These are phyloP conservation scores for Hippopotamyrus pictus DNA, from an alignment of 2,797 vertebrate species.

Conservation along the genomic window DNA sequence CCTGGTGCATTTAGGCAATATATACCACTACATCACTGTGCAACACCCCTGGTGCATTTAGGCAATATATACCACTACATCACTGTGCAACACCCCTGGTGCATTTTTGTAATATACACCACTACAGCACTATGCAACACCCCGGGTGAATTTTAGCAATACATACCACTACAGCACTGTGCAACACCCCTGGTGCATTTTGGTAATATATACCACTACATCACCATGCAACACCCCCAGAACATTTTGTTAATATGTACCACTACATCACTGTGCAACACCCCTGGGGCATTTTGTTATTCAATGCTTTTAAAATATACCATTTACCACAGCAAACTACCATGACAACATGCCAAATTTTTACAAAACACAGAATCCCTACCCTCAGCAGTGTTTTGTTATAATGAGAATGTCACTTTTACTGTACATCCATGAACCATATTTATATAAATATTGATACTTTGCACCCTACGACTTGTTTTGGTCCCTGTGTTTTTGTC, in stretches of 20 bases:
- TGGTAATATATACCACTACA: background rate
- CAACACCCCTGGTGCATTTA: no score
- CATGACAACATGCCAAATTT: background rate
- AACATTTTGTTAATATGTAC: background rate
- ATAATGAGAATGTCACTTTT: background rate
- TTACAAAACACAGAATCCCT: background rate
- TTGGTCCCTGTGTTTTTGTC: background rate
- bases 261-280: background rate
- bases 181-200: background rate
- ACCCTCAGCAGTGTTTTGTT: background rate
- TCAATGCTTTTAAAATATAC: background rate
- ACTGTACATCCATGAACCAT: background rate
- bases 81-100: no score
- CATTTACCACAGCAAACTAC: background rate
- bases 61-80: no score
- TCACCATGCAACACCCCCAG: background rate
- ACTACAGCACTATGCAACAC: background rate
- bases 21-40: no score
- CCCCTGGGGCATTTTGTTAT: background rate
- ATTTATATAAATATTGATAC: background rate
- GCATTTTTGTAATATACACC: background rate
- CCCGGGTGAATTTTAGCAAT: background rate
- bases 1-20: no score
- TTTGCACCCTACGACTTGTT: background rate
- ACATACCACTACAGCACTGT: no score